Percentiles rank a stretch among this genome's conserved stretches.
phyloP scores from a whole-genome alignment of 2,797 vertebrate species.

The Pteropus rufus region DNA sequence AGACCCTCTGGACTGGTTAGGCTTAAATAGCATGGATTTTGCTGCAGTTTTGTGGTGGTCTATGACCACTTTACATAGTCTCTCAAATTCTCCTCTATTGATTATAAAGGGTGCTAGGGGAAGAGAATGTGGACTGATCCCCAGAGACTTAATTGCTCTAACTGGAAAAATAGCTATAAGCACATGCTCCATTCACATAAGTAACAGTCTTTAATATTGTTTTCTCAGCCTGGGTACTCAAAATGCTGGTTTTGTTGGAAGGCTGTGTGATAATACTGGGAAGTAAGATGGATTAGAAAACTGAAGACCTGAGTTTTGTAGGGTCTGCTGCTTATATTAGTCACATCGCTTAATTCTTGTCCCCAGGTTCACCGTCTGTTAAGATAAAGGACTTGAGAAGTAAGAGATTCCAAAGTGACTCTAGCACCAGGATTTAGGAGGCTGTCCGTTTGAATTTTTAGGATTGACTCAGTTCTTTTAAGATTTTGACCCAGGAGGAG shows the following conservation, averaged over 20 bases:
- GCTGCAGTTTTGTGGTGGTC: constrained; percentile 5
- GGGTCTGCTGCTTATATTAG: neutral
- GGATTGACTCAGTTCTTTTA: neutral
- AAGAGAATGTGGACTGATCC: neutral
- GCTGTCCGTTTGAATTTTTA: constrained; percentile 41
- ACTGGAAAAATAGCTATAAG: neutral
- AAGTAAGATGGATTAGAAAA: constrained; percentile 12
- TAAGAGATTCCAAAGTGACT: constrained; percentile 28
- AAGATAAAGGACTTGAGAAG: constrained; percentile 5
- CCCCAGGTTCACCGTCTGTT: neutral
- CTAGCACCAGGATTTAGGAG: neutral
- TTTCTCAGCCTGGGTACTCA: neutral
- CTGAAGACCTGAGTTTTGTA: constrained; percentile 3
- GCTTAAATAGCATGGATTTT: neutral
- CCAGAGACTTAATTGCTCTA: neutral
- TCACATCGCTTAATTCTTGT: constrained; percentile 25
- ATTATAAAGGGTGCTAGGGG: neutral
- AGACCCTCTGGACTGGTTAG: constrained; percentile 5
- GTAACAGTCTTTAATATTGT: constrained; percentile 15
- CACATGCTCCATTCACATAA: neutral
- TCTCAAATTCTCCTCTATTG: neutral
- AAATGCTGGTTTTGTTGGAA: constrained; percentile 30
- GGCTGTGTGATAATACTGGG: neutral
- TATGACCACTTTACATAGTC: neutral
- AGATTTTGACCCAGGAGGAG: constrained; percentile 35